Evolutionary conservation across 23 tunicate species (phyloP).

Genomic region (Ciona savignyi): DNA sequence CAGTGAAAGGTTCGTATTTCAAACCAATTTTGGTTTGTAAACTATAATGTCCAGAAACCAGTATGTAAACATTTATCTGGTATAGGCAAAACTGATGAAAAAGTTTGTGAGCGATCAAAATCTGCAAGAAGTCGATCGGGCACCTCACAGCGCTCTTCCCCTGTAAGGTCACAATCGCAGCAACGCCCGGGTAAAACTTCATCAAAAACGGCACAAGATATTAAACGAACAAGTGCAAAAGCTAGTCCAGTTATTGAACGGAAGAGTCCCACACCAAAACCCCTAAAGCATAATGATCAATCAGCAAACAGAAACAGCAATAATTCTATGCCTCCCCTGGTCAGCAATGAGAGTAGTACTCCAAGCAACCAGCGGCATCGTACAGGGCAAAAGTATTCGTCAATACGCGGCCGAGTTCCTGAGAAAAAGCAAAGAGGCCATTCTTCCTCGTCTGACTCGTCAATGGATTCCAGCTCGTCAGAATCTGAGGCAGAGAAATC

Average conservation of each 20-base stretch:
- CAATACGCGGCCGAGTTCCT: not conserved
- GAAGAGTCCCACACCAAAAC: not conserved
- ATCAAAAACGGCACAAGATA: not conserved
- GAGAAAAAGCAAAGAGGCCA: not conserved
- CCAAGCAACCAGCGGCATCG: constrained; percentile 8
- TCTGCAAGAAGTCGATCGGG: not conserved
- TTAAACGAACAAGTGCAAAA: not conserved
- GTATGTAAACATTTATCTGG: no score
- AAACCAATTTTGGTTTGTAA: no score
- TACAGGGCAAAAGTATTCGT: constrained; percentile 10
- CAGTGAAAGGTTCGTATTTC: not conserved
- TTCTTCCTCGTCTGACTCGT: not conserved
- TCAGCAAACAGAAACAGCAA: constrained; percentile 21
- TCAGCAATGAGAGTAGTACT: constrained; percentile 14
- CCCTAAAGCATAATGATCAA: not conserved
- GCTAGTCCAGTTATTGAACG: not conserved
- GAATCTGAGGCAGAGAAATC: constrained; percentile 4
- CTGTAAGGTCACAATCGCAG: constrained; percentile 1
- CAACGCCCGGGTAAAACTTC: not conserved
- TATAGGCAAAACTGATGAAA: not conserved
- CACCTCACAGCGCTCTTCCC: not conserved
- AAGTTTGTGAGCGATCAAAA: not conserved
- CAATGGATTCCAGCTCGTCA: constrained; percentile 4
- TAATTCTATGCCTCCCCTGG: constrained; percentile 2
- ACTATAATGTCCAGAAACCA: no score